Conservation (phyloP, 2,888 invertebrate species). For the Pristionchus maxplancki region DNA sequence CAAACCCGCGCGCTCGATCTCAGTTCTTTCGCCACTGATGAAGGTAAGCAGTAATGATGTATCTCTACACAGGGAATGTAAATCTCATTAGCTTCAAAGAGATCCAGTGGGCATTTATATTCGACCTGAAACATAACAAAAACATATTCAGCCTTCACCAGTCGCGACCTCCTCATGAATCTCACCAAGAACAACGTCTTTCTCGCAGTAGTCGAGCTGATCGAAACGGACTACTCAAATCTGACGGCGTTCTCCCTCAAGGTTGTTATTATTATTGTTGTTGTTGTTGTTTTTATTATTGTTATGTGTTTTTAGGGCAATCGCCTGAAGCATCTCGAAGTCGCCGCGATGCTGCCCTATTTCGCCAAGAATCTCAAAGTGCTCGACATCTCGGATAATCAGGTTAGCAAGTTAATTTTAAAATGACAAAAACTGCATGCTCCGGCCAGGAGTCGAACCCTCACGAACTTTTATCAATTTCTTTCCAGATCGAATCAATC, state of each 20-base stretch:
- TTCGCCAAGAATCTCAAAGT: constrained; percentile 69
- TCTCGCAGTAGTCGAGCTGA: constrained; percentile 68
- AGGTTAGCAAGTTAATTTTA: constrained; percentile 60
- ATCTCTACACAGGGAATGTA: neutral
- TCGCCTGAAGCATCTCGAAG: constrained; percentile 68
- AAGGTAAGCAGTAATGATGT: constrained; percentile 52
- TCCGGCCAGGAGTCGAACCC: too few relatives aligned
- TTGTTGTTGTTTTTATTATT: neutral
- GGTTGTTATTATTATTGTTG: constrained; percentile 53
- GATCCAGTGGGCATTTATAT: neutral
- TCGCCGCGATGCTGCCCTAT: constrained; percentile 64
- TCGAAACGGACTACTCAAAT: constrained; percentile 67
- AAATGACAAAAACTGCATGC: too few relatives aligned
- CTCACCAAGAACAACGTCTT: constrained; percentile 73
- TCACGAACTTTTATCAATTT: neutral
- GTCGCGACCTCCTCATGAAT: constrained; percentile 59
- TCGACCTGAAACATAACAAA: neutral
- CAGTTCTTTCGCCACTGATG: constrained; percentile 67
- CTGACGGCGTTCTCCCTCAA: constrained; percentile 68
- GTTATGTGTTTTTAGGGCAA: constrained; percentile 63
- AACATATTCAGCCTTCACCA: constrained; percentile 57
- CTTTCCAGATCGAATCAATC: constrained; percentile 63
- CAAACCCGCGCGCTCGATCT: constrained; percentile 69
- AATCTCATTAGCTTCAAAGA: neutral
- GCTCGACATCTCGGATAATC: constrained; percentile 73